A percentile compares a stretch with the other conserved stretches of the same genome.
Evolutionary conservation across 2,113 vertebrate species (phyloP).

Genomic region (Psephotus haematonotus): DNA sequence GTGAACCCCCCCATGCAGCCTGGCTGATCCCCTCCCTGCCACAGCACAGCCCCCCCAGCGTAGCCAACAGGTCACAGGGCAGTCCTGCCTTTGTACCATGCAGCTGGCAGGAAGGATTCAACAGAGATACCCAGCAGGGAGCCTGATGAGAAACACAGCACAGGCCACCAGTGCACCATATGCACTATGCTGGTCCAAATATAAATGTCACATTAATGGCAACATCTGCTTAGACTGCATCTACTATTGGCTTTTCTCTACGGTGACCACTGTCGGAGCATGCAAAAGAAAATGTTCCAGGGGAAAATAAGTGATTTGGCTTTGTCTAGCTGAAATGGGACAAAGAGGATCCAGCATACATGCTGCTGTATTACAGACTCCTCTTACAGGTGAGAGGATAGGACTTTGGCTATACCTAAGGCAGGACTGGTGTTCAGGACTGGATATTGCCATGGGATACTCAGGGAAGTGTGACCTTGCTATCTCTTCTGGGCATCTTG

Average conservation of each 20-base stretch:
- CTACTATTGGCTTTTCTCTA: neutral
- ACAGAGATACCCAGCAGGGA: neutral
- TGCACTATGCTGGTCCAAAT: neutral
- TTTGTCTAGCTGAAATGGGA: neutral
- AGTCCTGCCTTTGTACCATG: neutral
- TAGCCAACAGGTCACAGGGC: neutral
- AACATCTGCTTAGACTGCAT: neutral
- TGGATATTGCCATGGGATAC: neutral
- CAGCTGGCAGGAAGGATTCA: neutral
- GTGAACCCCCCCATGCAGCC: neutral
- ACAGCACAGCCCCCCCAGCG: neutral
- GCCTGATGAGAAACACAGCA: neutral
- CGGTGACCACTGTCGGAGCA: neutral
- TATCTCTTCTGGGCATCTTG: neutral
- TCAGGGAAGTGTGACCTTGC: fast-evolving
- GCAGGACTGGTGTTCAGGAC: neutral
- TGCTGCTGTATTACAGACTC: neutral
- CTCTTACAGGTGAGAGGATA: neutral
- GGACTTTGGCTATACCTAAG: neutral
- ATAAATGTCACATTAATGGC: neutral
- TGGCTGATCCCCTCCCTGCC: neutral
- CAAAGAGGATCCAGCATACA: neutral
- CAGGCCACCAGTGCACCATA: fast-evolving
- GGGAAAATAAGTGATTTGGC: neutral
- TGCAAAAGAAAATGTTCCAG: neutral